phyloP scores from a whole-genome alignment of 2,888 invertebrate species.

The Nemapogon koenigi region DNA sequence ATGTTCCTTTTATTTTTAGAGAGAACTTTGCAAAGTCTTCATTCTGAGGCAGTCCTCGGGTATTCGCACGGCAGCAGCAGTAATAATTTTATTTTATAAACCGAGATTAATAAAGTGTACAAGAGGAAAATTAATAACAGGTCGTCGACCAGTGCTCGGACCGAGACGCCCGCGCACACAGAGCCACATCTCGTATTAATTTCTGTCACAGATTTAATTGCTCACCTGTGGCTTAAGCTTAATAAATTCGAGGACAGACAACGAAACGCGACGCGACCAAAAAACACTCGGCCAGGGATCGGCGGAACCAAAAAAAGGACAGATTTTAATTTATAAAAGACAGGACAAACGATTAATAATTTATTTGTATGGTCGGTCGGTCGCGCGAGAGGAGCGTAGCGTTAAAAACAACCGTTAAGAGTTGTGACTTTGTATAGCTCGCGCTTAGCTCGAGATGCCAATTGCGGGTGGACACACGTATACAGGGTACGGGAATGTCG shows the following conservation, averaged over 20 bases:
- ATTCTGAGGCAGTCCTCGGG: background rate
- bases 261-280: constrained; percentile 50
- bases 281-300: constrained; percentile 41
- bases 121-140: constrained; percentile 39
- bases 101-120: constrained; percentile 42
- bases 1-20: too few relatives aligned
- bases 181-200: constrained; percentile 49
- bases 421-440: constrained; percentile 60
- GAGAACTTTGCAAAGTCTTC: too few relatives aligned
- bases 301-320: constrained; percentile 49
- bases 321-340: constrained; percentile 65
- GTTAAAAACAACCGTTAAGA: constrained; percentile 65
- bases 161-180: constrained; percentile 22
- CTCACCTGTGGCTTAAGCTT: constrained; percentile 58
- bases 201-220: constrained; percentile 61
- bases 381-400: constrained; percentile 53
- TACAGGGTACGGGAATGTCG: constrained; percentile 63
- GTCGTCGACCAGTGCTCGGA: constrained; percentile 28
- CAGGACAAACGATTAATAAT: constrained; percentile 67
- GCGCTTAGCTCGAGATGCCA: constrained; percentile 63
- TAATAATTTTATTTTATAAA: constrained; percentile 27
- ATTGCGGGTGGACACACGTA: constrained; percentile 63
- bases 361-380: constrained; percentile 61
- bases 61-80: constrained; percentile 9
- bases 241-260: constrained; percentile 60